Evolutionary conservation across 2,113 vertebrate genomes (phyloP).

Genomic region (Hirundichthys speculiger): DNA sequence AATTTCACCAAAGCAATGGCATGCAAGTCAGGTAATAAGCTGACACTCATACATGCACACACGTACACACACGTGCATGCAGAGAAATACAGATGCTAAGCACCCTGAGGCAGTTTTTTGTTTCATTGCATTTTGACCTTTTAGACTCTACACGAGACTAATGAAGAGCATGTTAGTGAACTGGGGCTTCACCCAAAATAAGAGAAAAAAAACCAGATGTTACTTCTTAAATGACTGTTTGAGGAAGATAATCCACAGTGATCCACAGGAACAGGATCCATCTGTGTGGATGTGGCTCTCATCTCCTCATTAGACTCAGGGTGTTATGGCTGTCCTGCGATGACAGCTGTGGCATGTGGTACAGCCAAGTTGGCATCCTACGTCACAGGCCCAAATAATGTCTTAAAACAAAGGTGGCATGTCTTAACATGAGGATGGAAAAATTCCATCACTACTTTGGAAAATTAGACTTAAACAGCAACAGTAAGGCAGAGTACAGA

Average conservation of each 20-base stretch:
- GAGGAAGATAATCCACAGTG: constrained; percentile 52
- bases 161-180: constrained; percentile 60
- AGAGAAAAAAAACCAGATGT: constrained; percentile 15
- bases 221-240: constrained; percentile 45
- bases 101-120: constrained; percentile 45
- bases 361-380: background rate
- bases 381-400: constrained; percentile 6
- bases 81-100: constrained; percentile 23
- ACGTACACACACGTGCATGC: constrained; percentile 10
- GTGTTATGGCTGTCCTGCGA: constrained; percentile 61
- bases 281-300: constrained; percentile 78
- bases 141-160: constrained; percentile 42
- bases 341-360: constrained; percentile 61
- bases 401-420: constrained; percentile 26
- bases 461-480: constrained; percentile 31
- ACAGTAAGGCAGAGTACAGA: constrained; percentile 4
- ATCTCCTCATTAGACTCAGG: constrained; percentile 73
- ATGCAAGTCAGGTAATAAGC: constrained; percentile 19
- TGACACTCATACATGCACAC: background rate
- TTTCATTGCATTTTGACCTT: constrained; percentile 53
- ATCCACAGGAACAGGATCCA: constrained; percentile 74
- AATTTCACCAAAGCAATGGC: constrained; percentile 20
- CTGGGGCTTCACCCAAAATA: constrained; percentile 2
- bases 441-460: background rate
- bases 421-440: background rate